A percentile compares a stretch with the other conserved stretches of the same genome.
Conservation (phyloP, 2,888 invertebrate species). For the Matsumyia berberina region DNA sequence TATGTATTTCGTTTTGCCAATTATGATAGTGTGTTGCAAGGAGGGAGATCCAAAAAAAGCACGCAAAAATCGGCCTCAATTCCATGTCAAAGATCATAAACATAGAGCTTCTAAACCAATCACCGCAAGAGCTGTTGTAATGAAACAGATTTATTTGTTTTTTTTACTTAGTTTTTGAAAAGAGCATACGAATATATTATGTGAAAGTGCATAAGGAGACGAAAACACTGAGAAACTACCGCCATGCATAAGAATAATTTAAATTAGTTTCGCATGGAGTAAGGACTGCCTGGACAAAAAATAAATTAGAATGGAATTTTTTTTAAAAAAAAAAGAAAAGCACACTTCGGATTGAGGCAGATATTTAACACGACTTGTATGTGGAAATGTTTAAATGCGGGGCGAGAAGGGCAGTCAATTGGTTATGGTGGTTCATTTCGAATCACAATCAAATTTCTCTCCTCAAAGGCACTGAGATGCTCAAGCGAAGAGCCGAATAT, state of each 20-base stretch:
- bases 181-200: constrained; percentile 23
- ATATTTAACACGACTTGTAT: no score
- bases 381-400: no score
- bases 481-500: no score
- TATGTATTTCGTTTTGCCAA: constrained; percentile 49
- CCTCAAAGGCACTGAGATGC: no score
- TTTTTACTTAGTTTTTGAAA: constrained; percentile 23
- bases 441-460: no score
- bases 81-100: constrained; percentile 68
- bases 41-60: constrained; percentile 61
- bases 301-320: neutral
- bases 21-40: constrained; percentile 55
- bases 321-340: no score
- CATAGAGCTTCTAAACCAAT: constrained; percentile 53
- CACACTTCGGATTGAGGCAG: neutral
- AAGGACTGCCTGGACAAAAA: neutral
- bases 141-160: constrained; percentile 65
- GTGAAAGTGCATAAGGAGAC: constrained; percentile 46
- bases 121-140: constrained; percentile 69
- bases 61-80: constrained; percentile 61
- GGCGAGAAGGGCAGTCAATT: no score
- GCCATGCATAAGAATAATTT: constrained; percentile 24
- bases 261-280: neutral
- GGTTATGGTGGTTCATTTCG: no score
- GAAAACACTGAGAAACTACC: constrained; percentile 33